A percentile compares a stretch with the other conserved stretches of the same genome.
Conservation (phyloP, 2,888 invertebrate species). For the Gnatocerus cornutus region DNA sequence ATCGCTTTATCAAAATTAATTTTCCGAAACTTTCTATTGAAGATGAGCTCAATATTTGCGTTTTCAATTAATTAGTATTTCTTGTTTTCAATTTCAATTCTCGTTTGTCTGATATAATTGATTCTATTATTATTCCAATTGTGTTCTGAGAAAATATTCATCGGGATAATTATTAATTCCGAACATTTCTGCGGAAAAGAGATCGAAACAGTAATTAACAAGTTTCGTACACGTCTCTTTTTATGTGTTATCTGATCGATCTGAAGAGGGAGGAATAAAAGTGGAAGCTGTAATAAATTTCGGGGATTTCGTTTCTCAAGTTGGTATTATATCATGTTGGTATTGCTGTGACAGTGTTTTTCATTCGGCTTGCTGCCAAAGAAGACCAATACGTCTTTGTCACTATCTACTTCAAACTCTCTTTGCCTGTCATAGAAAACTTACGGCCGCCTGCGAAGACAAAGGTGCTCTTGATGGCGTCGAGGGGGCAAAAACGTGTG, state of each 20-base stretch:
- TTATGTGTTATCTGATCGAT: conserved; percentile 19
- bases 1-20: conserved; percentile 55
- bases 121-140: conserved; percentile 64
- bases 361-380: conserved; percentile 52
- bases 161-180: conserved; percentile 51
- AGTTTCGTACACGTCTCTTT: conserved; percentile 25
- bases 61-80: conserved; percentile 68
- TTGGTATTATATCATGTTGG: conserved; percentile 57
- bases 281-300: conserved; percentile 50
- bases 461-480: conserved; percentile 11
- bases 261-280: conserved; percentile 14
- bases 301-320: conserved; percentile 53
- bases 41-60: conserved; percentile 65
- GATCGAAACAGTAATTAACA: conserved; percentile 47
- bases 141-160: conserved; percentile 56
- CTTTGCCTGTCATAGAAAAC: conserved; percentile 60
- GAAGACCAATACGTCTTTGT: conserved; percentile 62
- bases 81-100: conserved; percentile 66
- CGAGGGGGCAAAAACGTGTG: no score
- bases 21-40: conserved; percentile 57
- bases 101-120: conserved; percentile 65
- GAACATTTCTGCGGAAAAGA: conserved; percentile 30
- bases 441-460: conserved; percentile 37
- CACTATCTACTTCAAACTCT: conserved; percentile 61
- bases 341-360: conserved; percentile 56